Base-by-base conservation (phyloP, 2,888 invertebrate genomes). In the Drosophila atripex region DNA sequence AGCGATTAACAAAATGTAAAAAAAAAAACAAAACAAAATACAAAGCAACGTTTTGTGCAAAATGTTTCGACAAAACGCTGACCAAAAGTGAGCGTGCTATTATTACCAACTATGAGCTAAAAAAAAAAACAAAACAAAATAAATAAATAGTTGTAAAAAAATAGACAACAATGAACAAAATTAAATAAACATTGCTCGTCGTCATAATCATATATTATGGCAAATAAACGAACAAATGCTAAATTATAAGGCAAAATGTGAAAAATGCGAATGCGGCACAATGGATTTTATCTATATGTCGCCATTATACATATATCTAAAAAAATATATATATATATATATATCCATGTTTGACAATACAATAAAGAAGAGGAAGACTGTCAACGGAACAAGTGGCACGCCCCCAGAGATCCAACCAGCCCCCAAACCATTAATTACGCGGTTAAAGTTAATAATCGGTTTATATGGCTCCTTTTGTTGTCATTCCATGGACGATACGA, bases 361-460 rank as follows among this genome's bases (percentile, higher is more conserved):
- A 47, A 50, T 49, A 63, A 63, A 66, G 56, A 66, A 77, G 77
- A 71, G 63, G 56, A 66, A 77, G 77, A 80, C 64, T 82, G 82
- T 80, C 78, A 82, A 82, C 71, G 76, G 76, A 78, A 79, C 83
- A 66, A 41, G 38, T 52, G 77, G 35, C 74, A 76, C 77, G 80
- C 83, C 78, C 74, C 71, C 41, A 25, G 25, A 25, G 25, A 25
- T 6, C 25, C 25, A 28, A 28, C 28, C 18, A 5, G 28, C 35
- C 68, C 63, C 39, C 14, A 41, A 41, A 41, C 50, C 66, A 66
- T 58, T 73, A 83, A 80, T 80, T 83, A 84, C 75, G 77, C 75
- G 73, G 82, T 86, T 78, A 83, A 71, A 70, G 69, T 66, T 86
- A 86, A 86, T 86, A 86, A 84, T 70, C 76, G 55, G 77, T 77